phyloP scores from a whole-genome alignment of 2,888 invertebrate genomes.

The Diploptera punctata region DNA sequence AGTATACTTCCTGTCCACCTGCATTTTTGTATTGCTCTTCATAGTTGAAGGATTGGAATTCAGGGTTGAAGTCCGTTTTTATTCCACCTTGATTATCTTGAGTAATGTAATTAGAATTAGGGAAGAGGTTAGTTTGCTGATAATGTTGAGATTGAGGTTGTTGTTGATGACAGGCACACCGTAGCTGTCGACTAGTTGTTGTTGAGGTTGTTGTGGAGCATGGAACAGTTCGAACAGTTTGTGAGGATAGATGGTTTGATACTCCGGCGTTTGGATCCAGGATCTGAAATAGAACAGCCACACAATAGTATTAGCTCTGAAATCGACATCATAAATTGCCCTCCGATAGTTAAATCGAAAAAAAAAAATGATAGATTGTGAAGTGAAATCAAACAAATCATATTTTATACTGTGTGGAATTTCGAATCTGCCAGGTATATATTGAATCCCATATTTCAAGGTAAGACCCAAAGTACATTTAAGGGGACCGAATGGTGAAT shows the following conservation, averaged over 20 bases:
- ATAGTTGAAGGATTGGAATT: slow-evolving; percentile 58
- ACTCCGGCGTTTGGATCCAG: slow-evolving; percentile 21
- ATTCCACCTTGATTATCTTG: slow-evolving; percentile 57
- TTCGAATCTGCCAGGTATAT: too few relatives aligned
- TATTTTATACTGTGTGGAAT: too few relatives aligned
- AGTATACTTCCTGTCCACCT: not conserved
- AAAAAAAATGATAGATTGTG: too few relatives aligned
- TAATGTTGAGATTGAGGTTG: slow-evolving; percentile 54
- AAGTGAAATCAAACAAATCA: too few relatives aligned
- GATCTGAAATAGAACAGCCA: slow-evolving; percentile 26
- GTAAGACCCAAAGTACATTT: too few relatives aligned
- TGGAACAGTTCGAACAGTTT: slow-evolving; percentile 35
- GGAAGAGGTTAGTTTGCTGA: slow-evolving; percentile 49
- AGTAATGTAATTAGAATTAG: slow-evolving; percentile 30
- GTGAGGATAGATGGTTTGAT: slow-evolving; percentile 29
- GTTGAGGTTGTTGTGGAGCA: slow-evolving; percentile 24
- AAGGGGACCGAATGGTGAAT: too few relatives aligned
- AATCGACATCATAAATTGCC: too few relatives aligned
- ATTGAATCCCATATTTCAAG: too few relatives aligned
- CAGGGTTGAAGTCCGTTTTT: slow-evolving; percentile 54
- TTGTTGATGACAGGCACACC: slow-evolving; percentile 56
- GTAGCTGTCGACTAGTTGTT: slow-evolving; percentile 57
- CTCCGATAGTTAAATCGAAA: too few relatives aligned
- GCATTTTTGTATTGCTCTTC: slow-evolving; percentile 49
- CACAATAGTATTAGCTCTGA: too few relatives aligned